Conservation (phyloP, 2,113 vertebrate species). For the Neomonachus schauinslandi region DNA sequence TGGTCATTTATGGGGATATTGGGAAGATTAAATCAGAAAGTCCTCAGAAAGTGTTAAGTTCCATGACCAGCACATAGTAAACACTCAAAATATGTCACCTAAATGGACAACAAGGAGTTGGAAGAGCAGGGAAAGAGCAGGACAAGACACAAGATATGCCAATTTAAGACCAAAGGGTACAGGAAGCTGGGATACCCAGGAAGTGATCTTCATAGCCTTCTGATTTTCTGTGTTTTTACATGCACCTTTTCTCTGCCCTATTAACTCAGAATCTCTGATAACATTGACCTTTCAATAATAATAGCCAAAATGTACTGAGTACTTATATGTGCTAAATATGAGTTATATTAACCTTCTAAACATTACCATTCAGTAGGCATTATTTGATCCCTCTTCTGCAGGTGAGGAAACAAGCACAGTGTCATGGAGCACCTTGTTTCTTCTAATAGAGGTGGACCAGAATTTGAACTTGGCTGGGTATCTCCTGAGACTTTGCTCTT, state of each 20-base stretch:
- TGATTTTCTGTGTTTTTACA: not conserved
- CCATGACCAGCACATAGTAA: not conserved
- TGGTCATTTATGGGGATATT: not conserved
- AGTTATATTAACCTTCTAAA: not conserved
- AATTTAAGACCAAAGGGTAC: not conserved
- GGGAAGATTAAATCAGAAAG: not conserved
- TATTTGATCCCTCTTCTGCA: not conserved
- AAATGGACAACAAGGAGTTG: not conserved
- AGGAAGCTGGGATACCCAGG: not conserved
- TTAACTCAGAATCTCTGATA: not conserved
- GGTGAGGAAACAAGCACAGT: not conserved
- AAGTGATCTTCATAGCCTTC: not conserved
- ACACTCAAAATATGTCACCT: not conserved
- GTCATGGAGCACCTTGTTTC: not conserved
- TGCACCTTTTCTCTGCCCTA: not conserved
- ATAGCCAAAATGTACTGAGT: not conserved
- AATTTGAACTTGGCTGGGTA: not conserved
- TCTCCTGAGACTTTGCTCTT: not conserved
- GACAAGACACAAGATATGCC: not conserved
- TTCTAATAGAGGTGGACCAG: not conserved
- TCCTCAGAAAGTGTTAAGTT: not conserved
- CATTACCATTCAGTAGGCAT: not conserved
- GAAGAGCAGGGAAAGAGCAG: not conserved
- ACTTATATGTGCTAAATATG: not conserved
- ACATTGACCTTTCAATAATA: not conserved